These are phyloP conservation scores for Macroramphosus scolopax DNA, from an alignment of 2,797 vertebrate species.

Conservation along the genomic window DNA sequence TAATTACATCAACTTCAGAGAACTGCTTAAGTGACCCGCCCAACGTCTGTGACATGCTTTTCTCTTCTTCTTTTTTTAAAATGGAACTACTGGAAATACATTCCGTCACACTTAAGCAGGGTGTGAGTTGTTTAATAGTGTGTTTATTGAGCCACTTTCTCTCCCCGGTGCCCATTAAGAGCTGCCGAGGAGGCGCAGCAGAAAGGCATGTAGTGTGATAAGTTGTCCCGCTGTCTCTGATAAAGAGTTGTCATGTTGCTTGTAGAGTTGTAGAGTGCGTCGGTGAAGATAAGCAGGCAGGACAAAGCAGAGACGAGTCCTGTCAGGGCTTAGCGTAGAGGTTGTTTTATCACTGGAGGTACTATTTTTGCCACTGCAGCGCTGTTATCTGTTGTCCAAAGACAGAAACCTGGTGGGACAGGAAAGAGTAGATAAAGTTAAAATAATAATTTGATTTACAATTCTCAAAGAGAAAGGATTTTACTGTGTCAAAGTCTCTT, in stretches of 20 bases:
- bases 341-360: conserved; percentile 22
- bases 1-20: too few relatives aligned
- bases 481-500: too few relatives aligned
- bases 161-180: conserved; percentile 6
- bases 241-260: conserved; percentile 35
- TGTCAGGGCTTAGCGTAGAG: conserved; percentile 33
- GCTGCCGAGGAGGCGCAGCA: conserved; percentile 14
- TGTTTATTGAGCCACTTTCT: conserved; percentile 12
- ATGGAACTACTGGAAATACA: conserved; percentile 3
- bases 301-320: conserved; percentile 30
- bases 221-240: conserved; percentile 39
- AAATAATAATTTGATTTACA: too few relatives aligned
- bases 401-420: conserved; percentile 2
- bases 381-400: conserved; percentile 35
- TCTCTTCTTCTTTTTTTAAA: background rate
- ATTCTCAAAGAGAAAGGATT: too few relatives aligned
- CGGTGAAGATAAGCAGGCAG: conserved; percentile 21
- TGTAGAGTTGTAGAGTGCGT: conserved; percentile 11
- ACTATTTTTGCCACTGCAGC: conserved; percentile 51
- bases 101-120: background rate
- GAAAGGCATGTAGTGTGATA: conserved; percentile 42
- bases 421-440: background rate
- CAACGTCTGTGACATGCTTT: background rate
- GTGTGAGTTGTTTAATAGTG: conserved; percentile 4
- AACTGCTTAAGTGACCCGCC: too few relatives aligned